Conservation (phyloP, 2,888 invertebrate species). For the Drosophila monieri region DNA sequence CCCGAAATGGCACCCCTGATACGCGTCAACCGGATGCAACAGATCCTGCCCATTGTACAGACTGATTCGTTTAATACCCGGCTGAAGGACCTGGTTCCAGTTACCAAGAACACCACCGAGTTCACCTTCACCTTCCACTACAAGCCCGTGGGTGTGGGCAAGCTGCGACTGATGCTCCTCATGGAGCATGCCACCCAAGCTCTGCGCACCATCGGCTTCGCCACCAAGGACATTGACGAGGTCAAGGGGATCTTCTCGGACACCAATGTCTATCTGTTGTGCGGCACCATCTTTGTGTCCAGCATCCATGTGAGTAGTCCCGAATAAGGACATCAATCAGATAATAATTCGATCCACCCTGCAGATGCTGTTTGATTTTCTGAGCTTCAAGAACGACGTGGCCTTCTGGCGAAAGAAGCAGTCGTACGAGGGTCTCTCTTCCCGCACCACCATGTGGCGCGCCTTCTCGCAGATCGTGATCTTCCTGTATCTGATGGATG, state of each 20-base stretch:
- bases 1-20: slow-evolving; percentile 87
- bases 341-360: background rate
- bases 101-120: slow-evolving; percentile 86
- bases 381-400: slow-evolving; percentile 99
- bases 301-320: slow-evolving; percentile 93
- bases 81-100: slow-evolving; percentile 89
- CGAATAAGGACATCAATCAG: background rate
- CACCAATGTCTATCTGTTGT: slow-evolving; percentile 95
- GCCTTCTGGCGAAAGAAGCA: slow-evolving; percentile 95
- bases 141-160: slow-evolving; percentile 91
- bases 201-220: slow-evolving; percentile 88
- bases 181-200: slow-evolving; percentile 90
- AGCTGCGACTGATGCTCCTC: slow-evolving; percentile 90
- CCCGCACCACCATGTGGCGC: slow-evolving; percentile 95
- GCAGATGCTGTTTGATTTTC: slow-evolving; percentile 96
- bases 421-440: slow-evolving; percentile 94
- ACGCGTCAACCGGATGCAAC: slow-evolving; percentile 86
- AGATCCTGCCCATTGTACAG: slow-evolving; percentile 92
- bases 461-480: slow-evolving; percentile 96
- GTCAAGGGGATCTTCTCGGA: slow-evolving; percentile 98
- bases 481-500: slow-evolving; percentile 95
- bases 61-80: slow-evolving; percentile 93
- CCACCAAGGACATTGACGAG: slow-evolving; percentile 97
- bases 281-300: slow-evolving; percentile 94
- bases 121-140: slow-evolving; percentile 89